These are phyloP conservation scores for Nipponacmea schrenckii DNA, from an alignment of 2,888 invertebrate genomes.

Conservation along the genomic window DNA sequence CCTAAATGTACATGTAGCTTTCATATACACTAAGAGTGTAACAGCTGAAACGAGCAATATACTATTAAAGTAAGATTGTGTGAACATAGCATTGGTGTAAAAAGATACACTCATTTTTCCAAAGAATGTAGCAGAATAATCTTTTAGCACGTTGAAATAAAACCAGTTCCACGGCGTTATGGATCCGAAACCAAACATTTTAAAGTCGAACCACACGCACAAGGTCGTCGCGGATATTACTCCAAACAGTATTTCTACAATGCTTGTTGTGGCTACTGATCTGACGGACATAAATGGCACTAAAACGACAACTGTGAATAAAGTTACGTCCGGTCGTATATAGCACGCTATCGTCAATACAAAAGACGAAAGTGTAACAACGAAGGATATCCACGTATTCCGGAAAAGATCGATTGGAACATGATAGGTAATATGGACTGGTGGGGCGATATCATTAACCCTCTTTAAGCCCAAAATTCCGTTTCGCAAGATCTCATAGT, in stretches of 20 bases:
- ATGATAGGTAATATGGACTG: neutral
- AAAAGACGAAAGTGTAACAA: neutral
- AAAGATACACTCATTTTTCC: slow-evolving; percentile 26
- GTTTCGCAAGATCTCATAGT: neutral
- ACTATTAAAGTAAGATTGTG: slow-evolving; percentile 19
- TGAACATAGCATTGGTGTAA: slow-evolving; percentile 31
- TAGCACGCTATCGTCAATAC: slow-evolving; percentile 32
- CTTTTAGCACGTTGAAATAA: slow-evolving; percentile 49
- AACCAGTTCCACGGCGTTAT: slow-evolving; percentile 55
- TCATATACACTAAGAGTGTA: neutral
- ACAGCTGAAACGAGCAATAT: slow-evolving; percentile 9
- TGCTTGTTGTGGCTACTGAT: neutral
- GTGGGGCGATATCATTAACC: neutral
- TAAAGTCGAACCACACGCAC: slow-evolving; percentile 47
- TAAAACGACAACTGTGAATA: slow-evolving; percentile 21
- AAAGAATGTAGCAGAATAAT: slow-evolving; percentile 37
- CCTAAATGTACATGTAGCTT: neutral
- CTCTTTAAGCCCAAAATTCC: neutral
- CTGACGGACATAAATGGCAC: slow-evolving; percentile 3
- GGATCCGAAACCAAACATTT: slow-evolving; percentile 44
- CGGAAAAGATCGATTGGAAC: neutral
- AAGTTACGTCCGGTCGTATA: slow-evolving; percentile 43
- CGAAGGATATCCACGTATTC: neutral
- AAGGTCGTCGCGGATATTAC: slow-evolving; percentile 34
- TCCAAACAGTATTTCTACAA: slow-evolving; percentile 26